Evolutionary conservation across 2,113 vertebrate species (phyloP).

Genomic region (Actenoides lindsayi): DNA sequence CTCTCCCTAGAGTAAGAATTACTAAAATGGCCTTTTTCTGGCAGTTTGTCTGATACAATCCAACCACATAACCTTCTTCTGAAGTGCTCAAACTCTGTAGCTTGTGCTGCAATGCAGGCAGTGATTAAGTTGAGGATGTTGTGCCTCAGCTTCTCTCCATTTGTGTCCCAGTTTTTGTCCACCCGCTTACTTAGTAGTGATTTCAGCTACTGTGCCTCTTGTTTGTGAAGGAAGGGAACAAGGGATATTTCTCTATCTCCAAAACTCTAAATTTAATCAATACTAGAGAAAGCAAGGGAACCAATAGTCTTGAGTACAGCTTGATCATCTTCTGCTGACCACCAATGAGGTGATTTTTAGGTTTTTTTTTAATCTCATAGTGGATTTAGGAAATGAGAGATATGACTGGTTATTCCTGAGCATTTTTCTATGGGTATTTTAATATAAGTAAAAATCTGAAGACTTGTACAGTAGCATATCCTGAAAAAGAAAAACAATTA

Average conservation of each 20-base stretch:
- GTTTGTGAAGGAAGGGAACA: not conserved
- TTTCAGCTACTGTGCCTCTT: not conserved
- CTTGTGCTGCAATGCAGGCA: not conserved
- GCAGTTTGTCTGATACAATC: not conserved
- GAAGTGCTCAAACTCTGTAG: not conserved
- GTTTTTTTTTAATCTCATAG: not conserved
- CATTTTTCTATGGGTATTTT: not conserved
- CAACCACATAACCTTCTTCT: not conserved
- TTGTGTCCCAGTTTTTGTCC: not conserved
- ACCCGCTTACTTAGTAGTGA: no score
- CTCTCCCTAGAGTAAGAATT: not conserved
- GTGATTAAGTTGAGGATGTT: not conserved
- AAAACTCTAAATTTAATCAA: not conserved
- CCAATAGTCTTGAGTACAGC: accelerated
- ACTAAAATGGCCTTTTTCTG: not conserved
- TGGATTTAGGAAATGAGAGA: not conserved
- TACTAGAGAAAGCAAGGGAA: not conserved
- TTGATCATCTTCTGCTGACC: not conserved
- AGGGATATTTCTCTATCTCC: not conserved
- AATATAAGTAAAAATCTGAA: not conserved
- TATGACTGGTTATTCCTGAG: not conserved
- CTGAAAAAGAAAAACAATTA: not conserved
- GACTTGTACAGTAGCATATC: not conserved
- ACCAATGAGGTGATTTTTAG: not conserved
- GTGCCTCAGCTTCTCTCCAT: not conserved